Evolutionary conservation across 1,140 invertebrate species (phyloP).

Genomic region (Mycetomoellerius zeteki): DNA sequence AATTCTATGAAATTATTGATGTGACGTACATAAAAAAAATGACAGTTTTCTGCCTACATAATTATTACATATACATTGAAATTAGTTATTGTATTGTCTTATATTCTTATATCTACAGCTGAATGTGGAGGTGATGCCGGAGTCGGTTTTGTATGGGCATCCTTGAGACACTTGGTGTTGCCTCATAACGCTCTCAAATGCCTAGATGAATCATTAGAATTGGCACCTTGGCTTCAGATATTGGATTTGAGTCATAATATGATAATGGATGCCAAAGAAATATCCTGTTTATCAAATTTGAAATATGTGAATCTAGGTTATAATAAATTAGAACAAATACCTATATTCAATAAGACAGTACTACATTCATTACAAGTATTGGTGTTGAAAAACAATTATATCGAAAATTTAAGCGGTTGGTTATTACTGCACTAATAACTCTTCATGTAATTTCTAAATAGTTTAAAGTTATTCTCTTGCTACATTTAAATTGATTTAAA

Average conservation of each 20-base stretch:
- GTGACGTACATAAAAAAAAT: background rate
- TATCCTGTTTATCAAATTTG: constrained; percentile 88
- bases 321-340: constrained; percentile 88
- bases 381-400: constrained; percentile 88
- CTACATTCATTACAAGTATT: constrained; percentile 86
- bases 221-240: constrained; percentile 88
- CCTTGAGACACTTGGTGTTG: constrained; percentile 88
- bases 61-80: background rate
- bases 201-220: constrained; percentile 88
- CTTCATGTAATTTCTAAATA: background rate
- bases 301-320: constrained; percentile 89
- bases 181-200: constrained; percentile 88
- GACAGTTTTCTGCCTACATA: background rate
- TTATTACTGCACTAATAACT: constrained; percentile 13
- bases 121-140: constrained; percentile 89
- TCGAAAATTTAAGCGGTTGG: constrained; percentile 85
- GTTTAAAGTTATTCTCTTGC: background rate
- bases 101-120: constrained; percentile 80
- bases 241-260: constrained; percentile 89
- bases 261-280: constrained; percentile 80
- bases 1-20: too few species aligned
- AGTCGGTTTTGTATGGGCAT: constrained; percentile 89
- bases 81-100: background rate
- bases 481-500: background rate
- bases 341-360: constrained; percentile 87